These are phyloP conservation scores for Strix uralensis DNA, from an alignment of 2,113 vertebrate genomes.

Conservation along the genomic window DNA sequence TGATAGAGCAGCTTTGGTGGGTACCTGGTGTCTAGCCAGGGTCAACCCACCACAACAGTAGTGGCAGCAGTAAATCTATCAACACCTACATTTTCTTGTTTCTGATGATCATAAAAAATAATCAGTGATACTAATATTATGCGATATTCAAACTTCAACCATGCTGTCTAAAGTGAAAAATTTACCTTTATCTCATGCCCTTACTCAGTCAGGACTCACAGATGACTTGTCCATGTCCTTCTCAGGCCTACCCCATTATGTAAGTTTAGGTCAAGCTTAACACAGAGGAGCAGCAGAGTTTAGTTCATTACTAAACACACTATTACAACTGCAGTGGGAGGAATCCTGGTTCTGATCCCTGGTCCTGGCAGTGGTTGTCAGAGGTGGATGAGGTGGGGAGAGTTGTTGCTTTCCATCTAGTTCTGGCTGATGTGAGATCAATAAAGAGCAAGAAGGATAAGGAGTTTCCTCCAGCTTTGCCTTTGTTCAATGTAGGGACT, in stretches of 20 bases:
- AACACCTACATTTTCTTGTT: neutral
- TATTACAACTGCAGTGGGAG: neutral
- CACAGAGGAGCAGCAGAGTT: neutral
- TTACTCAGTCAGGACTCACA: neutral
- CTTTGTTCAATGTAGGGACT: neutral
- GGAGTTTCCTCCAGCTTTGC: neutral
- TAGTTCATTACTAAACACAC: neutral
- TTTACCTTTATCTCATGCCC: neutral
- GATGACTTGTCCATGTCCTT: neutral
- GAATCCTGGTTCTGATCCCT: neutral
- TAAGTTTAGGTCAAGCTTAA: neutral
- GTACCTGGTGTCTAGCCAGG: too few relatives aligned
- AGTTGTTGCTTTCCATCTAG: neutral
- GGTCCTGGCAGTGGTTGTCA: neutral
- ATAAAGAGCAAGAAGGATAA: neutral
- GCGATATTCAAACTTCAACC: neutral
- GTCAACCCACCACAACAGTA: too few relatives aligned
- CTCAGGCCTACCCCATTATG: neutral
- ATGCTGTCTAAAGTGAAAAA: neutral
- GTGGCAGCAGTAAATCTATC: neutral
- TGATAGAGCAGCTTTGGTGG: too few relatives aligned
- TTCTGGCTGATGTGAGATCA: neutral
- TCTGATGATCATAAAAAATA: neutral
- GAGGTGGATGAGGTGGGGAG: neutral
- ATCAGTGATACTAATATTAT: neutral